Conservation (phyloP, 2,113 vertebrate genomes). For the Ictalurus furcatus region DNA sequence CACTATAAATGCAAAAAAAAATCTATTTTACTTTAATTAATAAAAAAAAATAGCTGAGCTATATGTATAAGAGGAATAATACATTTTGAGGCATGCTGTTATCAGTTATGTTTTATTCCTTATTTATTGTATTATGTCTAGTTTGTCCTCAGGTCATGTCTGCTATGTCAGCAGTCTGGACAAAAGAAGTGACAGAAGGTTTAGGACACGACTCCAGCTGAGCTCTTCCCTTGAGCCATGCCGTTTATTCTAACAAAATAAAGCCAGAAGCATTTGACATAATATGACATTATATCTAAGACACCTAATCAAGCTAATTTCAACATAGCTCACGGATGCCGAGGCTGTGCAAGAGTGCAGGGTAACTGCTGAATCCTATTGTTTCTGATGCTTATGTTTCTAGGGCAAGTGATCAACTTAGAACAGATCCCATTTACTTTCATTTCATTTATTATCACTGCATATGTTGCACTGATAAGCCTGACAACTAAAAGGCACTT, state of each 20-base stretch:
- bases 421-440: not conserved
- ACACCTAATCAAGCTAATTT: not conserved
- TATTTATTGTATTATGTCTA: not conserved
- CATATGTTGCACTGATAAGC: constrained; percentile 4
- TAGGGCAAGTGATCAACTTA: not conserved
- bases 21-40: not conserved
- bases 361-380: not conserved
- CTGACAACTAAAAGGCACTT: constrained; percentile 1
- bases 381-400: not conserved
- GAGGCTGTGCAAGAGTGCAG: not conserved
- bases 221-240: constrained; percentile 56
- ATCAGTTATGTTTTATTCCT: not conserved
- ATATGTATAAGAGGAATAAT: not conserved
- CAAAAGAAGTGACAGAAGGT: constrained; percentile 54
- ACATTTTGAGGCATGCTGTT: not conserved
- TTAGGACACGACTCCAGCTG: constrained; percentile 64
- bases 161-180: constrained; percentile 50
- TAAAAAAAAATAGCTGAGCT: not conserved
- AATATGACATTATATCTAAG: not conserved
- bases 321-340: not conserved
- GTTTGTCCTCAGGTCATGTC: not conserved
- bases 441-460: not conserved
- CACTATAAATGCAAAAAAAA: not conserved
- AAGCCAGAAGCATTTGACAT: not conserved
- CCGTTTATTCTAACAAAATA: not conserved